Base-by-base conservation (phyloP, 2,797 vertebrate genomes). In the Macropodus opercularis region DNA sequence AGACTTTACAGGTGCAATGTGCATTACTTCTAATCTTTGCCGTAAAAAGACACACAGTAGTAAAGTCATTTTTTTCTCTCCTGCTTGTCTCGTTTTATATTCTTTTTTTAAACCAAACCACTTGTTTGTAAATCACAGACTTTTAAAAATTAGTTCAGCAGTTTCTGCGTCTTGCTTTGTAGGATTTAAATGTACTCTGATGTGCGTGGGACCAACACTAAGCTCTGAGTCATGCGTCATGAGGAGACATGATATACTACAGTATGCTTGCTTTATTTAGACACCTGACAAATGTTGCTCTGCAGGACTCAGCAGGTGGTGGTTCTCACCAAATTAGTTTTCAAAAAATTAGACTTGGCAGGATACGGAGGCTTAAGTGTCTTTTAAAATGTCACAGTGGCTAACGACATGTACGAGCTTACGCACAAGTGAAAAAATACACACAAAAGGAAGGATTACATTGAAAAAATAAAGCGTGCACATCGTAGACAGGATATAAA, bases 201-300 rank as follows among this genome's bases (percentile, higher is more conserved):
- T 72, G 32, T 35, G 19, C 39, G 23, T 23, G 32, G 38, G 29
- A 21, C 76, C 72, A 80, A 87, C 57, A n/a, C 42, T 24, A 75
- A 77, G 77, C 75, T 61, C 24, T 36, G 40, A 46, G 35, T 77
- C 71, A 27, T 79, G 73, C 69, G 79, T 80, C 71, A 59, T 27
- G 61, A 66, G 60, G 62, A 38, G 68, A 70, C 49, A 68, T 43
- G 74, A 75, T 69, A 80, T 79, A 72, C 78, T 60, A 39, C 12
- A 46, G 72, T 57, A 68, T 3, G 18, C 38, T 48, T 34, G 75
- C 81, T 87, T 87, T 91, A 87, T 92, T 92, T 90, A 86, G 77
- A 87, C 73, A 67, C 48, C 48, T 67, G 79, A 76, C 84, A 88
- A 86, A 80, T 85, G 72, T 73, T 69, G 62, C 76, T 71, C 24